phyloP scores from a whole-genome alignment of 2,888 invertebrate species.

The Salpingus planirostris region DNA sequence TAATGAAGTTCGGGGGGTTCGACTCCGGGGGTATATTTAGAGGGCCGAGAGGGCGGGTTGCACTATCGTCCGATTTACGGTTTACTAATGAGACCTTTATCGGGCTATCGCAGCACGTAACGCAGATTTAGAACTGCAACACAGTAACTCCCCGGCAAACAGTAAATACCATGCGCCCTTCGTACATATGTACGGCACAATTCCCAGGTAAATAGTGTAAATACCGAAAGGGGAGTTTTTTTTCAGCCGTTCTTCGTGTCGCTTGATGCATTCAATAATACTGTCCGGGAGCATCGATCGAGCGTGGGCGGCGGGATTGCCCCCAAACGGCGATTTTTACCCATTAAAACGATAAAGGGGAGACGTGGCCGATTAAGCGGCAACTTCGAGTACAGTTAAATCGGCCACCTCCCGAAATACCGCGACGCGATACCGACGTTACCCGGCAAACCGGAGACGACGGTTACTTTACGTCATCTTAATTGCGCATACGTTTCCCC shows the following conservation, averaged over 20 bases:
- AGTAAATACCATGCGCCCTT: constrained; percentile 23
- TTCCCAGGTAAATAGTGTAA: constrained; percentile 12
- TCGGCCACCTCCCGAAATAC: too few species aligned
- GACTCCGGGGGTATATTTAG: constrained; percentile 20
- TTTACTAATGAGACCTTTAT: constrained; percentile 46
- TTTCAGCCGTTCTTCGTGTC: constrained; percentile 9
- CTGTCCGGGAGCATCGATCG: too few species aligned
- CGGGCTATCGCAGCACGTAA: constrained; percentile 43
- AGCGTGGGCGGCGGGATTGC: too few species aligned
- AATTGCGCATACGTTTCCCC: constrained; percentile 1
- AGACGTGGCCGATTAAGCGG: too few species aligned
- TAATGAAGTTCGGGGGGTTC: constrained; percentile 8
- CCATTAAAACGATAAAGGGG: constrained; percentile 13
- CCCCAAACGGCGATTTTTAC: too few species aligned
- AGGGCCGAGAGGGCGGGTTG: constrained; percentile 21
- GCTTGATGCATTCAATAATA: too few species aligned
- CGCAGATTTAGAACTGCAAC: constrained; percentile 42
- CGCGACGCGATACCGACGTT: too few species aligned
- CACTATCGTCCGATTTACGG: constrained; percentile 41
- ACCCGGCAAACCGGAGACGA: constrained; percentile 8
- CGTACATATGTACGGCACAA: constrained; percentile 6
- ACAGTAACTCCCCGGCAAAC: constrained; percentile 36
- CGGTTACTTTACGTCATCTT: constrained; percentile 4
- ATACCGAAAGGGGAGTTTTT: constrained; percentile 1
- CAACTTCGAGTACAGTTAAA: too few species aligned